phyloP scores from a whole-genome alignment of 2,888 invertebrate genomes.

The Euzophera pinguis region DNA sequence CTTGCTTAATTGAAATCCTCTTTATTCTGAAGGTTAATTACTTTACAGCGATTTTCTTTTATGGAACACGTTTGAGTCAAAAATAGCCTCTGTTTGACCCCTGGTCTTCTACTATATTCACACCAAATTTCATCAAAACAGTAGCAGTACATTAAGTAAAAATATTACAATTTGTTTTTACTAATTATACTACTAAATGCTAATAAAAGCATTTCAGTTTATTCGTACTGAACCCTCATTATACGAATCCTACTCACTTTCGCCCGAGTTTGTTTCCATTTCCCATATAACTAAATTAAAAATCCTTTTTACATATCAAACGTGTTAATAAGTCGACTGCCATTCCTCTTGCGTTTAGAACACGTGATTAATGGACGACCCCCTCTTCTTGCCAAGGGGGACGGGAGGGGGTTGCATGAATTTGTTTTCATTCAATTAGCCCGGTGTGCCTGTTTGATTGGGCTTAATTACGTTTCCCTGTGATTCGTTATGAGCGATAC shows the following conservation, averaged over 20 bases:
- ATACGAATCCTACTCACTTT: background rate
- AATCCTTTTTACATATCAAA: background rate
- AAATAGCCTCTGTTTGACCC: no score
- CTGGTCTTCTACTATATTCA: no score
- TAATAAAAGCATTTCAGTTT: no score
- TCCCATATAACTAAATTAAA: background rate
- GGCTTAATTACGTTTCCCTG: constrained; percentile 28
- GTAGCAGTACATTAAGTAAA: no score
- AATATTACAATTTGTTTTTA: no score
- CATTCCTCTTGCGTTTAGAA: background rate
- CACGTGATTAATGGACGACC: constrained; percentile 4
- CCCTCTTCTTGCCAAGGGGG: background rate
- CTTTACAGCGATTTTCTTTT: background rate
- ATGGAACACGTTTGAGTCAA: no score
- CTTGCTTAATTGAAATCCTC: background rate
- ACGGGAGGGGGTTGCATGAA: constrained; percentile 20
- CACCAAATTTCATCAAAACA: no score
- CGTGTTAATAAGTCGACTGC: constrained; percentile 1
- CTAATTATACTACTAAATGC: no score
- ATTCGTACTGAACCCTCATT: background rate
- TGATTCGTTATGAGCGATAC: constrained; percentile 24
- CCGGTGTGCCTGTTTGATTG: constrained; percentile 28
- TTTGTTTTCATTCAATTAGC: constrained; percentile 37
- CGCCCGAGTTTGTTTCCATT: no score
- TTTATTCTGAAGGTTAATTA: background rate